Conservation (phyloP, 2,113 vertebrate genomes). For the Dasypus novemcinctus region DNA sequence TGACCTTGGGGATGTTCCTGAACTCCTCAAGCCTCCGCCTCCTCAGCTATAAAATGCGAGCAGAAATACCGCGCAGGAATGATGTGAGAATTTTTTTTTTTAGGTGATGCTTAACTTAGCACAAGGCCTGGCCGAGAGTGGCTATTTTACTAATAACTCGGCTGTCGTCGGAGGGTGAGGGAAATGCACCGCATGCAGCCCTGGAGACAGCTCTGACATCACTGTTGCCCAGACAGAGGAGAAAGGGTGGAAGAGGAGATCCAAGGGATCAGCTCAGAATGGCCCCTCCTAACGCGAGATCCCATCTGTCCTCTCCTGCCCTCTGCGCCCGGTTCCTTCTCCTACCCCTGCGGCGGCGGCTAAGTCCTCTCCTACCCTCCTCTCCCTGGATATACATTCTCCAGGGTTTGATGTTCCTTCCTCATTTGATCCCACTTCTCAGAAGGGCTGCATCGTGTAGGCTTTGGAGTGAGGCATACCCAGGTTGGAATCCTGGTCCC, state of each 20-base stretch:
- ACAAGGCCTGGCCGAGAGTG: neutral
- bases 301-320: neutral
- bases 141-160: neutral
- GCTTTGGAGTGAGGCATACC: neutral
- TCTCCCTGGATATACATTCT: neutral
- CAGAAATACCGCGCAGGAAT: neutral
- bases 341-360: neutral
- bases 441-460: neutral
- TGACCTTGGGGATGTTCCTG: conserved; percentile 24
- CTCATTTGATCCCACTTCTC: neutral
- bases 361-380: no score
- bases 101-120: conserved; percentile 36
- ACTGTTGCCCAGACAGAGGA: neutral
- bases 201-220: neutral
- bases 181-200: neutral
- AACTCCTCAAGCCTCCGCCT: neutral
- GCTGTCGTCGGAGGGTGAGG: neutral
- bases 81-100: neutral
- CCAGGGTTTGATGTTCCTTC: neutral
- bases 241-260: neutral
- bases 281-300: neutral
- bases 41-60: neutral
- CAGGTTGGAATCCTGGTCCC: neutral
- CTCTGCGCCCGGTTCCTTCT: neutral
- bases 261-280: no score